phyloP scores from a whole-genome alignment of 2,113 vertebrate genomes.

The Ovis aries region ARS-UI_Ramb_v3.0 NC_056063.1:8474001-8474500 shows the following conservation, averaged over 20 bases:
- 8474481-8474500: background rate
- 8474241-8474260: background rate
- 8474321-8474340: background rate
- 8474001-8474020: background rate
- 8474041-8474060: background rate
- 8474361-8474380: background rate
- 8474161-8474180: background rate
- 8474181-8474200: background rate
- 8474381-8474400: background rate
- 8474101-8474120: background rate
- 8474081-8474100: background rate
- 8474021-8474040: background rate
- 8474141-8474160: background rate
- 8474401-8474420: background rate
- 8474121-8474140: background rate
- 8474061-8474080: background rate
- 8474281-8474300: background rate
- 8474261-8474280: background rate
- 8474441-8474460: background rate
- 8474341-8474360: background rate
- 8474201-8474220: background rate
- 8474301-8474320: background rate
- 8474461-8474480: background rate
- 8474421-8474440: background rate
- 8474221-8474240: background rate